Conservation (phyloP, 2,888 invertebrate genomes). For the Trissoscelio sp. region DNA sequence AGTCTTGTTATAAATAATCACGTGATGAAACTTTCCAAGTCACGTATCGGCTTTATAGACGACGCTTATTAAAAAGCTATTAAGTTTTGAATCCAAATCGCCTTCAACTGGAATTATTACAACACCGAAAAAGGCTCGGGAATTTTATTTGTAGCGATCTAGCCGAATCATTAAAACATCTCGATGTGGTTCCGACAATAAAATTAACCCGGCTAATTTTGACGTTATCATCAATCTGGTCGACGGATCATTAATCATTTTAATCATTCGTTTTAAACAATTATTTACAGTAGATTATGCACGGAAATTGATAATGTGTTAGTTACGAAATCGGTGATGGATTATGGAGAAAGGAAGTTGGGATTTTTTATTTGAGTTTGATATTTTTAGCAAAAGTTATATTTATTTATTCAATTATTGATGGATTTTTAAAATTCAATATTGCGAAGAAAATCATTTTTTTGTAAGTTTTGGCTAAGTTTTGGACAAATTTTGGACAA, state of each 20-base stretch:
- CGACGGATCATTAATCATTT: conserved; percentile 8
- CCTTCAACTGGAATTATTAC: conserved; percentile 21
- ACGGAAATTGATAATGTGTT: conserved; percentile 17
- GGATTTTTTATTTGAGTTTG: too few species aligned
- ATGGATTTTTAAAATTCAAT: too few species aligned
- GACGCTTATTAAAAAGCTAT: conserved; percentile 36
- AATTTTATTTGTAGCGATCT: conserved; percentile 31
- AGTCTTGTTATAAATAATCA: conserved; percentile 21
- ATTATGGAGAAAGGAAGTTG: conserved; percentile 5
- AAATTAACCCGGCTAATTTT: conserved; percentile 37
- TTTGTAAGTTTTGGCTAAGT: too few species aligned
- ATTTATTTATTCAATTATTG: too few species aligned
- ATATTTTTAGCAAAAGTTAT: too few species aligned
- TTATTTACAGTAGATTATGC: conserved; percentile 31
- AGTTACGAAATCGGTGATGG: conserved; percentile 22
- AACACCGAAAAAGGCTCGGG: conserved; percentile 16
- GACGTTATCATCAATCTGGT: conserved; percentile 27
- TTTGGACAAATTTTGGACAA: too few species aligned
- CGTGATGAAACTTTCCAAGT: conserved; percentile 17
- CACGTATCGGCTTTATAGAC: neutral
- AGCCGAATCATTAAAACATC: conserved; percentile 30
- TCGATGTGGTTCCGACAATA: conserved; percentile 6
- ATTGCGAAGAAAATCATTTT: too few species aligned
- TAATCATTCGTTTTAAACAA: conserved; percentile 15
- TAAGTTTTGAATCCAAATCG: conserved; percentile 5